Base-by-base conservation (phyloP, 37 sponge, comb jelly and placozoan genomes). In the Beroe ovata region DNA sequence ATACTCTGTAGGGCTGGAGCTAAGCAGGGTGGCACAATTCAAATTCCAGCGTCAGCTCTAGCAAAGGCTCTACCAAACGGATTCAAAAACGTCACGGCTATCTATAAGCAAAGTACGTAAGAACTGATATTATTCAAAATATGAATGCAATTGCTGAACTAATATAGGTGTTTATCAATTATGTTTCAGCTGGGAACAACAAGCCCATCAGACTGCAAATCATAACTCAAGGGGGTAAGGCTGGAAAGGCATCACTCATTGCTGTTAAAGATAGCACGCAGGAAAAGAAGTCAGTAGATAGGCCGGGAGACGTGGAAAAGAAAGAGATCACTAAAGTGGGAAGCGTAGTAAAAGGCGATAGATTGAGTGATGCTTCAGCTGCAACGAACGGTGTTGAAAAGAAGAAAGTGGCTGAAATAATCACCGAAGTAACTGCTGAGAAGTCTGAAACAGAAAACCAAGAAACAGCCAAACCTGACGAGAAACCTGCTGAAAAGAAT, bases 71-170 rank as follows among this genome's bases (percentile, higher is more conserved):
- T 77, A 14, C 84, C 84, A 8, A 77, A 77, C 28, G 84, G 84
- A 41, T 77, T 77, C 41, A 77, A 77, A 77, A 77, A 77, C 21
- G 84, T 77, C 25, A 77, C 84, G 3, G 84, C 84, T 1, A 77
- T 77, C 22, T 77, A 77, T 36, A 77, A 77, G 41, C 84, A 77
- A 42, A 77, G 84, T 77, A n/a, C n/a, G n/a, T n/a, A n/a, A n/a
- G n/a, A n/a, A n/a, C n/a, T n/a, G n/a, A n/a, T n/a, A n/a, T n/a
- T n/a, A n/a, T n/a, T n/a, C n/a, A n/a, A n/a, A n/a, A n/a, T n/a
- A n/a, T n/a, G n/a, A n/a, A n/a, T n/a, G n/a, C n/a, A n/a, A n/a
- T n/a, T n/a, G n/a, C n/a, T n/a, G n/a, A n/a, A n/a, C n/a, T n/a
- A n/a, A n/a, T n/a, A n/a, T n/a, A n/a, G n/a, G n/a, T n/a, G n/a